phyloP scores from a whole-genome alignment of 2,888 invertebrate species.

The Antitype chi region DNA sequence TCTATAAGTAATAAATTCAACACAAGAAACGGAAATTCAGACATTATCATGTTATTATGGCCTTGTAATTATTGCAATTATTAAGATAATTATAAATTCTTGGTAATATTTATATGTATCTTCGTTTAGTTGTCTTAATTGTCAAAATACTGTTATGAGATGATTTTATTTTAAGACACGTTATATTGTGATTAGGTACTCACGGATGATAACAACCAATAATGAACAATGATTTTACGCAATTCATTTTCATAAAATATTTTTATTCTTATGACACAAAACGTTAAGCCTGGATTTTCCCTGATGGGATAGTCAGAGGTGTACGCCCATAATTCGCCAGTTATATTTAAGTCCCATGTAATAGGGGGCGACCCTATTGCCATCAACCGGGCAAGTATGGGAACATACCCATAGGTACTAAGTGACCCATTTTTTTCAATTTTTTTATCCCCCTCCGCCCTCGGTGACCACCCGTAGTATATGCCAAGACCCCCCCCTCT shows the following conservation, averaged over 20 bases:
- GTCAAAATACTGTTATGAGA: not conserved
- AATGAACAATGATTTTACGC: not conserved
- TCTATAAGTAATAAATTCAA: not conserved
- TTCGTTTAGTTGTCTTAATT: not conserved
- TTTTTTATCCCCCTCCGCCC: too few species aligned
- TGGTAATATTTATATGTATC: not conserved
- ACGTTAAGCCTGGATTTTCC: not conserved
- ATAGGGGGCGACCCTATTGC: not conserved
- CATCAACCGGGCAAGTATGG: too few species aligned
- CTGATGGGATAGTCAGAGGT: not conserved
- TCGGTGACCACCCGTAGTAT: too few species aligned
- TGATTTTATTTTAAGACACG: not conserved
- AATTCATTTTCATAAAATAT: not conserved
- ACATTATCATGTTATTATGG: not conserved
- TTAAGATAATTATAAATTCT: not conserved
- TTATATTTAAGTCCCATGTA: not conserved
- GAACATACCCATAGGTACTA: too few species aligned
- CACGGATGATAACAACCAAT: not conserved
- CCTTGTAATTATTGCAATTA: conserved; percentile 7
- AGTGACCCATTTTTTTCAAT: too few species aligned
- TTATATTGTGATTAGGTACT: too few species aligned
- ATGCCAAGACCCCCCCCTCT: too few species aligned
- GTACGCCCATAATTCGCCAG: not conserved
- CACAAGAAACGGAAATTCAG: not conserved
- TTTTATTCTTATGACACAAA: not conserved